A percentile compares a stretch with the other conserved stretches of the same genome.
Conservation (phyloP, 2,888 invertebrate species). For the Galerucella calmariensis region DNA sequence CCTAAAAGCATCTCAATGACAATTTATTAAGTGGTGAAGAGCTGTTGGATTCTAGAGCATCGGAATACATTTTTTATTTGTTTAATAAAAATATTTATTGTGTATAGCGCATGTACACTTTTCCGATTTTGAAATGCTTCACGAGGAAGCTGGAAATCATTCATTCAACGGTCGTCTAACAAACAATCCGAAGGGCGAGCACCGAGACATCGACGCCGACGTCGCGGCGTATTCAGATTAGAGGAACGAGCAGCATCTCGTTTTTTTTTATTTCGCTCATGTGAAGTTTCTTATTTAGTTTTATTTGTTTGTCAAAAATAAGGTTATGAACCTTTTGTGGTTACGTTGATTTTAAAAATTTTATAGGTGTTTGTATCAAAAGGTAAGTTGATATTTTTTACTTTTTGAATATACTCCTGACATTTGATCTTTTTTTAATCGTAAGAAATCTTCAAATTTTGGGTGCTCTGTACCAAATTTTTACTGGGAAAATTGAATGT, state of each 20-base stretch:
- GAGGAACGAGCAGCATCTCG: neutral
- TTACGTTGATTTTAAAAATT: neutral
- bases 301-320: no score
- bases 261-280: neutral
- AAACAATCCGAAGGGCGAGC: slow-evolving; percentile 5
- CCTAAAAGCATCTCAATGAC: no score
- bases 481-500: no score
- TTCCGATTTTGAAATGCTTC: slow-evolving; percentile 11
- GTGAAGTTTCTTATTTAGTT: neutral
- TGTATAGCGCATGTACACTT: slow-evolving; percentile 4
- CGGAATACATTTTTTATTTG: no score
- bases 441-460: no score
- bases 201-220: neutral
- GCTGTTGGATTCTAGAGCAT: no score
- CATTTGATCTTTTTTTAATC: no score
- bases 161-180: slow-evolving; percentile 13
- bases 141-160: slow-evolving; percentile 9
- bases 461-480: no score
- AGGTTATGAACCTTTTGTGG: neutral
- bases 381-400: neutral
- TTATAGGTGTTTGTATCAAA: neutral
- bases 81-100: no score
- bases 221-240: neutral
- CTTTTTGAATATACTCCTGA: no score
- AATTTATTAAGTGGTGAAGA: no score